These are phyloP conservation scores for Recurvirostra avosetta DNA, from an alignment of 2,113 vertebrate genomes.

Conservation along the genomic window DNA sequence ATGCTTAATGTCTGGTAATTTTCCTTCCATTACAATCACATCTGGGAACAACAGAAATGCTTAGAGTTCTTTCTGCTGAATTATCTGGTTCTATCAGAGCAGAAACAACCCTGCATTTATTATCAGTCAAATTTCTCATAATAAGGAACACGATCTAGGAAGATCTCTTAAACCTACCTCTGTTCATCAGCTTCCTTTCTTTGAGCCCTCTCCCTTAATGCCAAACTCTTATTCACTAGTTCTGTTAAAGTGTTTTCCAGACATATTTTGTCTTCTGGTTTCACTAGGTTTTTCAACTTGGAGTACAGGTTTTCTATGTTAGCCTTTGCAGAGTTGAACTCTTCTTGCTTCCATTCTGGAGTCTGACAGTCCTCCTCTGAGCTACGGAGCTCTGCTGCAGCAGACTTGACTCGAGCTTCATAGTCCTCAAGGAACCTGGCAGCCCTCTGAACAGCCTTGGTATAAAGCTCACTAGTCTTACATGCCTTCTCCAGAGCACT, in stretches of 20 bases:
- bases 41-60: not conserved
- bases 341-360: slow-evolving; percentile 54
- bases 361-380: slow-evolving; percentile 36
- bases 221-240: slow-evolving; percentile 70
- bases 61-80: not conserved
- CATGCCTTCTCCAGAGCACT: slow-evolving; percentile 67
- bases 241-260: slow-evolving; percentile 71
- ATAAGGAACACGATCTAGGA: not conserved
- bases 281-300: slow-evolving; percentile 63
- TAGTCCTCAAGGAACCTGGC: slow-evolving; percentile 56
- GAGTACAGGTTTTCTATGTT: slow-evolving; percentile 67
- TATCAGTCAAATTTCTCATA: not conserved
- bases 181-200: slow-evolving; percentile 23
- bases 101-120: not conserved
- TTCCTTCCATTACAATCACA: not conserved
- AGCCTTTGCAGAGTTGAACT: slow-evolving; percentile 72
- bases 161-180: slow-evolving; percentile 52
- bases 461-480: slow-evolving; percentile 68
- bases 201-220: slow-evolving; percentile 70
- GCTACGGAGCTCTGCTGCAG: slow-evolving; percentile 22
- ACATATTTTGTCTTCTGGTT: slow-evolving; percentile 59
- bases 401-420: slow-evolving; percentile 60
- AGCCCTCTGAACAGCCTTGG: slow-evolving; percentile 48
- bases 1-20: not conserved
- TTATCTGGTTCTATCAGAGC: not conserved